Evolutionary conservation across 2,113 vertebrate genomes (phyloP).

Genomic region (Gracilinanus agilis): DNA sequence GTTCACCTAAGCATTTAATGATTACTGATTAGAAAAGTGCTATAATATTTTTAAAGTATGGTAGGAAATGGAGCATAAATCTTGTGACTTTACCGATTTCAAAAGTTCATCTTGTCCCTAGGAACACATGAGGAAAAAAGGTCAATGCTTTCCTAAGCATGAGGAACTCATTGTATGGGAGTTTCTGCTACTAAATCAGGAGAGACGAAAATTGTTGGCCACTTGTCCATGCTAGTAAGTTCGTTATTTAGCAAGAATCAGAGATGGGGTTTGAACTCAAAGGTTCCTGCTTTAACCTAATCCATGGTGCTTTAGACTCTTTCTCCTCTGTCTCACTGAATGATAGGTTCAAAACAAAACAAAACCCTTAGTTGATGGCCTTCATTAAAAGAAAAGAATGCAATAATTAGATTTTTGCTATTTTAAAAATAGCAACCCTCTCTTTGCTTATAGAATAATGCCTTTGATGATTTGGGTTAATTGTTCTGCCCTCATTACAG

Average conservation of each 20-base stretch:
- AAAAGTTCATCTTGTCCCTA: neutral
- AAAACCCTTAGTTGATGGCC: neutral
- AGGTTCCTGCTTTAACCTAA: neutral
- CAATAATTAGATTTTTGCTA: neutral
- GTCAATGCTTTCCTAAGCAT: neutral
- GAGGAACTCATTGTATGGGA: too few relatives aligned
- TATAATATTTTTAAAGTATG: neutral
- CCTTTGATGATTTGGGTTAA: neutral
- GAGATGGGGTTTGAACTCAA: neutral
- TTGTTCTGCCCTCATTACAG: neutral
- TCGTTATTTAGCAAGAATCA: too few relatives aligned
- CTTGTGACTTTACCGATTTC: neutral
- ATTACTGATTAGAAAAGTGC: neutral
- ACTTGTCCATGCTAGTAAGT: neutral
- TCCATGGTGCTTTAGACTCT: neutral
- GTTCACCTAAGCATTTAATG: too few relatives aligned
- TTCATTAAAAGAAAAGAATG: neutral
- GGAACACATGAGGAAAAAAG: neutral
- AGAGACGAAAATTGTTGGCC: neutral
- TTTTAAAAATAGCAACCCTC: neutral
- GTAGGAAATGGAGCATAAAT: neutral
- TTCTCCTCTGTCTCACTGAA: neutral
- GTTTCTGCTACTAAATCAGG: too few relatives aligned
- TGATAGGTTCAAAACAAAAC: neutral
- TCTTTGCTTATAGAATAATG: neutral